Evolutionary conservation across 2,888 invertebrate species (phyloP), one percentile per base, ranked within the genome.

Genomic region (Ormyrus thymus): DNA sequence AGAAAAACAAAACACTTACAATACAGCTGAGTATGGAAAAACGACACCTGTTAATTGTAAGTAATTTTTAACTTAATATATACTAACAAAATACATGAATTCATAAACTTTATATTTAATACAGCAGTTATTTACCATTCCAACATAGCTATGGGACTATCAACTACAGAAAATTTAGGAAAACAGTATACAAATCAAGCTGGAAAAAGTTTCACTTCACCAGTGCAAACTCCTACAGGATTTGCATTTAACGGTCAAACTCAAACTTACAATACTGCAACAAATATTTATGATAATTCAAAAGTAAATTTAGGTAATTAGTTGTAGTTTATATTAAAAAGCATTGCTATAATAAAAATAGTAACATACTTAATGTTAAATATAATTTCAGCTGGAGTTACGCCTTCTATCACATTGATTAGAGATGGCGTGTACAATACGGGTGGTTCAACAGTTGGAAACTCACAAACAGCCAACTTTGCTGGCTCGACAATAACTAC

Each of bases 131-230:
- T 81, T 68, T 81, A 81, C 77, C 76, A 77, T 64, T 62, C 79
- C 50, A 64, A 81, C 51, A 10, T 81, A 74, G 70, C 70, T 68
- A 76, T 74, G 77, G 81, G 81, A 56, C 81, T 81, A 50, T n/a
- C 81, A 62, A 69, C 79, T 48, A 68, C 78, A 48, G 76, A 79
- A 55, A 43, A 74, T 58, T 62, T 81, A 11, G 81, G 79, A 43
- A 82, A 69, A 6, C 64, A 82, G 48, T 81, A 81, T 48, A 74
- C 71, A 6, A 83, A 82, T 77, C 71, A 83, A 70, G 81, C 82
- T 11, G 76, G 43, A 56, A 81, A 81, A 66, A 81, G 77, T 61
- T 78, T 78, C 8, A 58, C 59, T 13, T 53, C 61, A 10, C 64
- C 76, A 46, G 73, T 78, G n/a, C 79, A 56, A 61, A 76, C 64